These are phyloP conservation scores for Loriculus beryllinus DNA, from an alignment of 2,797 vertebrate species.

Conservation along the genomic window DNA sequence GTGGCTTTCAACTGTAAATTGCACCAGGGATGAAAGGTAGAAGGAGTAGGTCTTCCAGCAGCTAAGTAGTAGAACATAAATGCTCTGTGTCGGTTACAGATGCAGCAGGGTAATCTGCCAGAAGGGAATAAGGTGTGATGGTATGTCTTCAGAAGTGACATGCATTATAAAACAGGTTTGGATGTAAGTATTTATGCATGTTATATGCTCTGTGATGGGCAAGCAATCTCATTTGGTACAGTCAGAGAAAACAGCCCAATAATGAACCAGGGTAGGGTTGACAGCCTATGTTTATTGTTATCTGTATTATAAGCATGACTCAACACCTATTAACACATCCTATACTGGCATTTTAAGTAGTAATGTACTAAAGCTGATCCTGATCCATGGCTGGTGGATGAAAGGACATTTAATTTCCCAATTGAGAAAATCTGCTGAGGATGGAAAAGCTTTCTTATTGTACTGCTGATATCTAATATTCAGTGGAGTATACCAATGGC, in stretches of 20 bases:
- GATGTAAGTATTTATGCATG: background rate
- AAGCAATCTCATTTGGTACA: background rate
- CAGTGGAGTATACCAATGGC: background rate
- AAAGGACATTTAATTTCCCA: slow-evolving; percentile 8
- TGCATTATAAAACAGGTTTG: background rate
- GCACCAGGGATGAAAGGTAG: background rate
- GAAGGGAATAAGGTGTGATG: background rate
- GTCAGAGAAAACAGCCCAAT: background rate
- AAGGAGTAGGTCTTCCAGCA: background rate
- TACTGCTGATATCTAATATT: background rate
- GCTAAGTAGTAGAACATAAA: background rate
- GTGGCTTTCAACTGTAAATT: background rate
- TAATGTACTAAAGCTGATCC: background rate
- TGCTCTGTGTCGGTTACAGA: background rate
- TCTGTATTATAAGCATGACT: background rate
- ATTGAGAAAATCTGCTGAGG: background rate
- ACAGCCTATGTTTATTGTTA: background rate
- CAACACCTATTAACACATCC: background rate
- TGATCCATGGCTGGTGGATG: background rate
- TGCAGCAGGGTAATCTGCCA: background rate
- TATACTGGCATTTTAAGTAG: background rate
- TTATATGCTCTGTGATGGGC: background rate
- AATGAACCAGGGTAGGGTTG: background rate
- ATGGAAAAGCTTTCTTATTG: background rate
- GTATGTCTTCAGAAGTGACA: background rate